Percentiles rank a stretch among this genome's conserved stretches.
Conservation (phyloP, 2,888 invertebrate species). For the Uropetala carovei region DNA sequence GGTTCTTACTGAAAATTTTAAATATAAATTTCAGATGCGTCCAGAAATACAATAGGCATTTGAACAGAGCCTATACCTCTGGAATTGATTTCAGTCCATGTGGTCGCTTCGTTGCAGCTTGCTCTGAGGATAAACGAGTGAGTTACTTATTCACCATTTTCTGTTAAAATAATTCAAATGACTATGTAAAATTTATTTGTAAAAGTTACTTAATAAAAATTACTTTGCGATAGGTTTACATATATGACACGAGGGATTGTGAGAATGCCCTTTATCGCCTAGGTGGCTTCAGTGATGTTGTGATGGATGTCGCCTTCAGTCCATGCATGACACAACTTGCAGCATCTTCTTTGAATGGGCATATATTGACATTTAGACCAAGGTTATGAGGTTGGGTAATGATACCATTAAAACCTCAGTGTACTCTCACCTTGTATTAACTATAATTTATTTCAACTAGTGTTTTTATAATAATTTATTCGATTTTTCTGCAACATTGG, state of each 20-base stretch:
- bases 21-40: conserved; percentile 66
- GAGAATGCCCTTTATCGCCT: conserved; percentile 65
- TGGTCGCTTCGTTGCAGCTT: conserved; percentile 67
- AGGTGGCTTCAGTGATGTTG: conserved; percentile 66
- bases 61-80: conserved; percentile 65
- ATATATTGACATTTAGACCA: conserved; percentile 62
- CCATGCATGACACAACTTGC: conserved; percentile 66
- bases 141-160: conserved; percentile 18
- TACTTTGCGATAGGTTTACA: conserved; percentile 66
- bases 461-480: neutral
- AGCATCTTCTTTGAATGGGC: conserved; percentile 67
- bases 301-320: conserved; percentile 68
- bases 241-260: conserved; percentile 68
- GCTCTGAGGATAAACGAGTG: conserved; percentile 68
- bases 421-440: neutral
- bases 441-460: neutral
- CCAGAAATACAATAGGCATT: conserved; percentile 67
- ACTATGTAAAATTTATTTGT: neutral
- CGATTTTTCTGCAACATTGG: neutral
- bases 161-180: neutral
- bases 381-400: neutral
- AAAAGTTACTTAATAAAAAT: neutral
- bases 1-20: neutral
- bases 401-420: neutral
- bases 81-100: conserved; percentile 68